A percentile compares a stretch with the other conserved stretches of the same genome.
Conservation (phyloP, 2,797 vertebrate species). For the Chaetodon trifasciatus region DNA sequence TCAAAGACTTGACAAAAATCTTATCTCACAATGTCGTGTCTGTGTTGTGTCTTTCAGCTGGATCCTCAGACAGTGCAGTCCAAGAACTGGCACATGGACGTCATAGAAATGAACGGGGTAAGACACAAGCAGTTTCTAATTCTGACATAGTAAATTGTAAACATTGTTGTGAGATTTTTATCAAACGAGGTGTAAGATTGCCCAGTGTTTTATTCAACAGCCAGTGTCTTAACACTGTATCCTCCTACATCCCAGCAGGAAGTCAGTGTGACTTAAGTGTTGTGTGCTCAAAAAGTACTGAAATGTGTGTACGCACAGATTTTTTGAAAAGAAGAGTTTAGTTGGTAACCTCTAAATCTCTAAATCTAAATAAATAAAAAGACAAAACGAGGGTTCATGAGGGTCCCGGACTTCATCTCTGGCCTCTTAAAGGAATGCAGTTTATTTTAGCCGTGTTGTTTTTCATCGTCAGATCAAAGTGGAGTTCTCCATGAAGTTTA, state of each 20-base stretch:
- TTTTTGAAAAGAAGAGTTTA: not conserved
- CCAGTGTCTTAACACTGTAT: not conserved
- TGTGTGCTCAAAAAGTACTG: not conserved
- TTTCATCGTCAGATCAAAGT: constrained; percentile 92
- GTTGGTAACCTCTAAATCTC: not conserved
- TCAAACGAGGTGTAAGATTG: not conserved
- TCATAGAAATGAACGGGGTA: constrained; percentile 99
- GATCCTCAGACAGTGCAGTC: constrained; percentile 96
- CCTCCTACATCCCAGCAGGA: not conserved
- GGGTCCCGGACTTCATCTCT: not conserved
- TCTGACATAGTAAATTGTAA: too few relatives aligned
- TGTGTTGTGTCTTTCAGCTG: constrained; percentile 87
- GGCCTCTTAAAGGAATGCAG: not conserved
- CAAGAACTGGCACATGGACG: constrained; percentile 98
- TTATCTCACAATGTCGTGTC: constrained; percentile 17
- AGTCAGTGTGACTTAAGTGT: not conserved
- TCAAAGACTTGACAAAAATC: not conserved
- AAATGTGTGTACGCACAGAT: not conserved
- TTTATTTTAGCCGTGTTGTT: constrained; percentile 25
- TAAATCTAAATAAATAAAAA: not conserved
- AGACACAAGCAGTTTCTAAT: constrained; percentile 52
- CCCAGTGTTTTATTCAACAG: not conserved
- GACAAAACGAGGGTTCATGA: not conserved
- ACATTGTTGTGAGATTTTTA: constrained; percentile 4
- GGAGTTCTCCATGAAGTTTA: constrained; percentile 99